A percentile compares a stretch with the other conserved stretches of the same genome.
Evolutionary conservation across 1,140 invertebrate genomes (phyloP).

Genomic region (Riptortus pedestris): DNA sequence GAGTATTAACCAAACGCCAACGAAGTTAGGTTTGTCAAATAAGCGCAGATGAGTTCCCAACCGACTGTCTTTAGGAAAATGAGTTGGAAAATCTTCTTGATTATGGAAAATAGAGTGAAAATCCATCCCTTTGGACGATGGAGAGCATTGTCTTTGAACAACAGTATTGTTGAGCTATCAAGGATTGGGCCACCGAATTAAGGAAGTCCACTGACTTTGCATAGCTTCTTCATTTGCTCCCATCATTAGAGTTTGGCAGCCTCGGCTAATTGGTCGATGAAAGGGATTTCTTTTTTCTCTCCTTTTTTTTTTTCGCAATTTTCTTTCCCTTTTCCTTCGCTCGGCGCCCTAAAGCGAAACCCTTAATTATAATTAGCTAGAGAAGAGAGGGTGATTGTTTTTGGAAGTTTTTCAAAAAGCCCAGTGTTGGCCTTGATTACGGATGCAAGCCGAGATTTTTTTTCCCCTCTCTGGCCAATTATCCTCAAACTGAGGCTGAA

Average conservation of each 20-base stretch:
- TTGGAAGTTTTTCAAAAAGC: slow-evolving; percentile 24
- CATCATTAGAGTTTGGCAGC: slow-evolving; percentile 11
- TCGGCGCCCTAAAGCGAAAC: slow-evolving; percentile 7
- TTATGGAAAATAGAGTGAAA: too few species aligned
- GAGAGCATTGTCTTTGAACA: too few species aligned
- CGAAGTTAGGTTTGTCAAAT: too few species aligned
- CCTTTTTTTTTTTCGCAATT: neutral
- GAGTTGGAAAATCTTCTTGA: too few species aligned
- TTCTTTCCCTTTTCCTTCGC: neutral
- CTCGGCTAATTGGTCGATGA: slow-evolving; percentile 12
- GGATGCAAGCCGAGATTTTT: slow-evolving; percentile 13
- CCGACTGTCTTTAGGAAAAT: too few species aligned
- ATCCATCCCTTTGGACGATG: too few species aligned
- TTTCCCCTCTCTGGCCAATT: slow-evolving; percentile 10
- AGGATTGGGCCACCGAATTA: neutral
- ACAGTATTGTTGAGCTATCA: neutral
- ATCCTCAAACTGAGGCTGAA: neutral
- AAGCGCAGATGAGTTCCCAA: too few species aligned
- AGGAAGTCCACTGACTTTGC: neutral
- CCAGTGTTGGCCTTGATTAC: slow-evolving; percentile 18
- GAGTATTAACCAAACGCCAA: too few species aligned
- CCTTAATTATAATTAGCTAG: slow-evolving; percentile 19
- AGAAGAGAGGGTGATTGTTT: slow-evolving; percentile 17
- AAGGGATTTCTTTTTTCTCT: neutral
- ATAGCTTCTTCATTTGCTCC: slow-evolving; percentile 1